phyloP scores from a whole-genome alignment of 2,888 invertebrate genomes.

The Xanthorhoe spadicearia region DNA sequence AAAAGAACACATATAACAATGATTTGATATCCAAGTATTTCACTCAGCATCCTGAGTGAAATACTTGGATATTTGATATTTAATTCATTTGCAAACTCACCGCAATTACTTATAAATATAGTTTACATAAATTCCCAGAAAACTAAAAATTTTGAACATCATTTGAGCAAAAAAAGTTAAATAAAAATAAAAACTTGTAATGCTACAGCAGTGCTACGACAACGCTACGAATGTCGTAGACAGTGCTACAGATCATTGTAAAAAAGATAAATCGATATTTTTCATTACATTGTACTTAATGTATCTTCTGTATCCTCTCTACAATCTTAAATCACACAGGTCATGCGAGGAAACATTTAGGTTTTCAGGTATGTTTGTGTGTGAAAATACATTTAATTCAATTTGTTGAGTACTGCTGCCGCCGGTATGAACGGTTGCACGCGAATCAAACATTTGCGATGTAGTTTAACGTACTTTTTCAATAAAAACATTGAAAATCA shows the following conservation, averaged over 20 bases:
- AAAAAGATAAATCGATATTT: neutral
- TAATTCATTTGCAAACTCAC: no score
- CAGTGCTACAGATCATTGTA: neutral
- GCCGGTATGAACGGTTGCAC: conserved; percentile 15
- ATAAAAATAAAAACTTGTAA: neutral
- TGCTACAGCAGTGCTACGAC: neutral
- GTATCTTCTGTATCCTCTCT: conserved; percentile 9
- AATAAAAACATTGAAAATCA: conserved; percentile 20
- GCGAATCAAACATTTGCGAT: conserved; percentile 34
- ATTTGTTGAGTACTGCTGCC: conserved; percentile 24
- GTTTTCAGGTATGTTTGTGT: conserved; percentile 19
- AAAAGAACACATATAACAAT: no score
- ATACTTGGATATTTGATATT: no score
- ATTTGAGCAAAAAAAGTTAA: no score
- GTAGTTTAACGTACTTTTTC: conserved; percentile 19
- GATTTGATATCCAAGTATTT: no score
- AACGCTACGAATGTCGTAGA: neutral
- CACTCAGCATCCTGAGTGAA: no score
- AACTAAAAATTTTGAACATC: no score
- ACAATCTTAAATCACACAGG: conserved; percentile 14
- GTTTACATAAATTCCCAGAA: no score
- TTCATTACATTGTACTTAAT: neutral
- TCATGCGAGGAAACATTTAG: conserved; percentile 32
- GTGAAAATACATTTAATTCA: conserved; percentile 34
- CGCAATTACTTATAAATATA: no score